A percentile compares a stretch with the other conserved stretches of the same genome.
Conservation (phyloP, 2,113 vertebrate species). For the Fregata magnificens region DNA sequence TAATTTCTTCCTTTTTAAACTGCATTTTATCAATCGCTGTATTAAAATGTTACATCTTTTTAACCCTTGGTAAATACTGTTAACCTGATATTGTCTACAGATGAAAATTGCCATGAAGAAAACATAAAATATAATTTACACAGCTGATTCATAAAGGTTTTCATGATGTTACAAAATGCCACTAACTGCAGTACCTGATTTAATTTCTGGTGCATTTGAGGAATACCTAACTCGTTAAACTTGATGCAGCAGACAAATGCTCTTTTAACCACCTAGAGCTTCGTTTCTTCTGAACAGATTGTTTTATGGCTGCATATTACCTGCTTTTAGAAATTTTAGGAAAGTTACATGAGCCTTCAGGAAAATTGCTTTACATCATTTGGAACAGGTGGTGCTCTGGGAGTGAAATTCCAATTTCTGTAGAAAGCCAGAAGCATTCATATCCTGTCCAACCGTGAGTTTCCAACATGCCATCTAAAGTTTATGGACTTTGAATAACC, state of each 20-base stretch:
- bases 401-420: background rate
- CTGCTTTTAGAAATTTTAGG: background rate
- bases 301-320: background rate
- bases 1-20: background rate
- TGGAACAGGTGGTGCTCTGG: background rate
- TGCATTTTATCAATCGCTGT: background rate
- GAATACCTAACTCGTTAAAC: background rate
- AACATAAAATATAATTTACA: background rate
- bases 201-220: background rate
- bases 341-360: background rate
- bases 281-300: background rate
- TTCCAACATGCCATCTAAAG: background rate
- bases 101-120: background rate
- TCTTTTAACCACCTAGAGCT: background rate
- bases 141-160: background rate
- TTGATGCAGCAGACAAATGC: background rate
- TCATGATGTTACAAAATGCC: background rate
- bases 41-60: background rate
- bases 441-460: background rate
- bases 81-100: background rate
- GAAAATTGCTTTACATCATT: background rate
- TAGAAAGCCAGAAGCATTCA: background rate
- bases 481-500: background rate
- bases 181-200: background rate
- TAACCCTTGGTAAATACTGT: background rate